Evolutionary conservation across 2,113 vertebrate species (phyloP).

Genomic region (Meleagris gallopavo): DNA sequence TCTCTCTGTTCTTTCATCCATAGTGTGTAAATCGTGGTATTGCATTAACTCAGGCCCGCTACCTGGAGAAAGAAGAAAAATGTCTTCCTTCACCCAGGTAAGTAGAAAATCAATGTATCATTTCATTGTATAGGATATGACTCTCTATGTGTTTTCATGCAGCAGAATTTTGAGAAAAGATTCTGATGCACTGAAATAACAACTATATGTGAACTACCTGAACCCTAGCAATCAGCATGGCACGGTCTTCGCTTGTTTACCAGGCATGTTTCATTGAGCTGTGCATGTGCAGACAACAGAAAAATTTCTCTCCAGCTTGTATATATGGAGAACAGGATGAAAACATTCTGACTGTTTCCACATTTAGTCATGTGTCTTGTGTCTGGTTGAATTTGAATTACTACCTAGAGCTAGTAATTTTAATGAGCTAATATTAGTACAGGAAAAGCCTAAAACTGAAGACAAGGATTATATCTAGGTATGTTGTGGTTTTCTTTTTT

Average conservation of each 20-base stretch:
- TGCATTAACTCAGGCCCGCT: conserved; percentile 90
- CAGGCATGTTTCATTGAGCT: not conserved
- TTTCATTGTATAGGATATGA: not conserved
- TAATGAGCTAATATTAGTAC: not conserved
- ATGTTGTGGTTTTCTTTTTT: conserved; percentile 36
- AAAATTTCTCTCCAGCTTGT: not conserved
- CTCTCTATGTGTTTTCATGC: not conserved
- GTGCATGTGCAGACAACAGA: not conserved
- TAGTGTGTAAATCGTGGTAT: conserved; percentile 90
- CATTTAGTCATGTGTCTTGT: not conserved
- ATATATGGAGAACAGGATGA: accelerated
- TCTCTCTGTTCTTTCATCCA: not conserved
- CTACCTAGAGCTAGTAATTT: not conserved
- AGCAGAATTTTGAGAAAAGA: not conserved
- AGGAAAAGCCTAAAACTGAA: not conserved
- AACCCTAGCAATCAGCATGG: not conserved
- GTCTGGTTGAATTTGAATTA: not conserved
- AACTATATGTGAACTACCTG: not conserved
- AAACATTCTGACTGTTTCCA: not conserved
- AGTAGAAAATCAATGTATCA: conserved; percentile 9
- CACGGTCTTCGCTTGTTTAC: not conserved
- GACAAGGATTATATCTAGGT: not conserved
- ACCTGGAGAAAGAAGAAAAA: conserved; percentile 95
- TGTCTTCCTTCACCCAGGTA: conserved; percentile 91
- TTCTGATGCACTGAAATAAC: not conserved